Evolutionary conservation across 2,888 invertebrate genomes (phyloP), one percentile per base, ranked within the genome.

Genomic region (Mythimna albipuncta): DNA sequence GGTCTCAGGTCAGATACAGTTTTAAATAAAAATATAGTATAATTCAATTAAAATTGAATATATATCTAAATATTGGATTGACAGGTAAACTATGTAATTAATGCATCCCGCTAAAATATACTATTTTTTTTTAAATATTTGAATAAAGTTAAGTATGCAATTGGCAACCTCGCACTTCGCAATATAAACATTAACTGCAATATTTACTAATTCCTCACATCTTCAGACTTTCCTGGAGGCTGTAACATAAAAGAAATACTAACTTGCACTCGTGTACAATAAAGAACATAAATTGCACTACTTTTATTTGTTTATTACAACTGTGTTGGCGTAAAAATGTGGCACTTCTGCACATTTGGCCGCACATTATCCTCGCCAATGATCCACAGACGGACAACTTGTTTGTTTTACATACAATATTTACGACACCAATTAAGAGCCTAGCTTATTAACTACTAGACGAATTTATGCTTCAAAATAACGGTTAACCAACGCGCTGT

Each of bases 341-440:
- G 69, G 63, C 67, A 68, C 35, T 38, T 83, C 75, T 79, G 72
- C 67, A 57, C 55, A 69, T 69, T 57, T 21, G 57, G 19, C 41
- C 19, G 47, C 21, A 61, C 67, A 69, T 87, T 85, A 69, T 92
- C 91, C 92, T 72, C 86, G 89, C 32, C 77, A 68, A 77, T 75
- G 73, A 81, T 83, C 81, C 81, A 84, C 86, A 88, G 88, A 91
- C 90, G 79, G 91, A 90, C 91, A 89, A 82, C 82, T 72, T 94
- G 95, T 94, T 94, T 94, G 92, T 94, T 94, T 94, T 91, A 93
- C 89, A 92, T 92, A 89, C 90, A 89, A 91, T 93, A 93, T 95
- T 95, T 95, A 95, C 91, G 93, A 89, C 79, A 87, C 90, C 93
- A 94, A 94, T 94, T 94, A 94, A 90, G 88, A 88, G 89, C 87